Percentiles rank a stretch among this genome's conserved stretches.
These are phyloP conservation scores for Mesocentrotus franciscanus DNA, from an alignment of 53 echinoderm and acorn worm species.

Conservation along the genomic window DNA sequence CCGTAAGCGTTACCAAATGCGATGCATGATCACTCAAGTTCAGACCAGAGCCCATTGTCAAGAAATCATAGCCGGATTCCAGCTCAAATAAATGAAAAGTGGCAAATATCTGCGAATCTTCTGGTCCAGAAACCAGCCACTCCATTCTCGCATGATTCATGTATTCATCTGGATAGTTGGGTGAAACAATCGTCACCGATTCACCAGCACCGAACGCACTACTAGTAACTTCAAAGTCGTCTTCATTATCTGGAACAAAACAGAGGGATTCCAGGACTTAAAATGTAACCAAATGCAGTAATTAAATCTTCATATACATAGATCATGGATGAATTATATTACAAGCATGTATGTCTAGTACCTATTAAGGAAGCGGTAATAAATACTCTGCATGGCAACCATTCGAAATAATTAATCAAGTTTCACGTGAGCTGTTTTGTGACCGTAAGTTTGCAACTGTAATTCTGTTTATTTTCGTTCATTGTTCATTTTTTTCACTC, in stretches of 20 bases:
- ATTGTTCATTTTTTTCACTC: too few species aligned
- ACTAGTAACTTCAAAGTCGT: not conserved
- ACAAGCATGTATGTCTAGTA: too few species aligned
- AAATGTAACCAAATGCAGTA: too few species aligned
- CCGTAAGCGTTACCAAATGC: not conserved
- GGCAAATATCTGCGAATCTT: not conserved
- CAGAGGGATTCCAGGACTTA: too few species aligned
- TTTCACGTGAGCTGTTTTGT: too few species aligned
- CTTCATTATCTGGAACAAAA: not conserved
- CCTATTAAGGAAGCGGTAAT: too few species aligned
- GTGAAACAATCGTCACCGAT: not conserved
- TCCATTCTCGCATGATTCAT: not conserved
- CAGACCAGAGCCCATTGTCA: constrained; percentile 46
- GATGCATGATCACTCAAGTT: not conserved
- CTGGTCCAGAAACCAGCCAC: not conserved
- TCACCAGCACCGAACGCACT: not conserved
- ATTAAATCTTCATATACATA: too few species aligned
- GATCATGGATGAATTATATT: too few species aligned
- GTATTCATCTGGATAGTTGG: not conserved
- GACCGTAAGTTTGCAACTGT: too few species aligned
- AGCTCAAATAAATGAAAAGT: constrained; percentile 56
- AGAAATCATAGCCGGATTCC: constrained; percentile 40
- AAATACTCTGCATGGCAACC: too few species aligned
- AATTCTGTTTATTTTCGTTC: too few species aligned
- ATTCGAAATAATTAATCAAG: too few species aligned